Conservation (phyloP, 2,888 invertebrate genomes). For the Yponomeuta evonymella region DNA sequence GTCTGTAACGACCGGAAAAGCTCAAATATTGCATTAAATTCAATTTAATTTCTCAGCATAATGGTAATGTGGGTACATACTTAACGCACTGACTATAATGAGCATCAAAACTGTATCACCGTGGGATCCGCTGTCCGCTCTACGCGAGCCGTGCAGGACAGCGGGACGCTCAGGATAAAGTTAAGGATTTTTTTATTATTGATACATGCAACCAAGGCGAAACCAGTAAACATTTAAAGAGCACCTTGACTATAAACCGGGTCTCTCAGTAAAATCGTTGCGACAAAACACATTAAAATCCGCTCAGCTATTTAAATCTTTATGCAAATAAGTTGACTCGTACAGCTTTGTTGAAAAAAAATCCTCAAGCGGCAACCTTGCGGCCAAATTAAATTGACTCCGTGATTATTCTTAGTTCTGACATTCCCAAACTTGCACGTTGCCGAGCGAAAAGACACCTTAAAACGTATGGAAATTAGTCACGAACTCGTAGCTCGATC, state of each 20-base stretch:
- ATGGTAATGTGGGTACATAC: no score
- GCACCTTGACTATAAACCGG: neutral
- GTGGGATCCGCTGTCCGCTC: no score
- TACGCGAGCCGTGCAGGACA: no score
- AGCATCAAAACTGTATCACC: no score
- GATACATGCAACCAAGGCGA: neutral
- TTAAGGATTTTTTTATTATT: neutral
- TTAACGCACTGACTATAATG: no score
- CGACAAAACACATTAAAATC: neutral
- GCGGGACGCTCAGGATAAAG: no score
- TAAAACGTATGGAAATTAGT: neutral
- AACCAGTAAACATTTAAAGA: neutral
- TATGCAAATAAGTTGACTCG: neutral
- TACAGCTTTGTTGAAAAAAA: neutral
- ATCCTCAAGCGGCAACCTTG: neutral
- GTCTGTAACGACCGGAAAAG: no score
- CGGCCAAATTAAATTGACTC: constrained; percentile 1
- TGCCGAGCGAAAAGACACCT: neutral
- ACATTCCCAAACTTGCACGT: neutral
- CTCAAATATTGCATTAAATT: no score
- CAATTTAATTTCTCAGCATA: no score
- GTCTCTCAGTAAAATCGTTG: neutral
- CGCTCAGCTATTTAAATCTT: neutral
- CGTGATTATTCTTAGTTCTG: neutral
- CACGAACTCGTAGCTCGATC: neutral